Conservation (phyloP, 2,113 vertebrate genomes). For the Furnarius figulus region DNA sequence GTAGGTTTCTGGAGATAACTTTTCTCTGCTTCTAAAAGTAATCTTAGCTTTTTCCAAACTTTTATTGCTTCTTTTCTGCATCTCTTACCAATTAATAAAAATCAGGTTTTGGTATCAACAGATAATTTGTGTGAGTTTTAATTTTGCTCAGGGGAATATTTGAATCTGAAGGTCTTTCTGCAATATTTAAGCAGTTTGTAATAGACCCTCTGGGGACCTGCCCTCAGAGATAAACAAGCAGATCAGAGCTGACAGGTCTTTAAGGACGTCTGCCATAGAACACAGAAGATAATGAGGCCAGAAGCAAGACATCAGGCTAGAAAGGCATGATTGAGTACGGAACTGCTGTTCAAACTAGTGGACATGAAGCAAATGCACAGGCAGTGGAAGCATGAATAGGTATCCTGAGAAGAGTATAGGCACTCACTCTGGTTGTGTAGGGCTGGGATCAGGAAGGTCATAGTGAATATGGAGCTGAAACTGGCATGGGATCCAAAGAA, state of each 20-base stretch:
- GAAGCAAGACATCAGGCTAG: neutral
- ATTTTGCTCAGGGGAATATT: too few species aligned
- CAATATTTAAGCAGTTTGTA: too few species aligned
- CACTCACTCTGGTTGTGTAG: neutral
- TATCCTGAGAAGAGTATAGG: neutral
- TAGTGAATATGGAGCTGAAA: neutral
- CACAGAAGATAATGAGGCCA: too few species aligned
- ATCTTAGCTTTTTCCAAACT: too few species aligned
- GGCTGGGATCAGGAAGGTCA: neutral
- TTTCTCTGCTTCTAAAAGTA: too few species aligned
- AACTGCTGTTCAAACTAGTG: neutral
- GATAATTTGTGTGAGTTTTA: too few species aligned
- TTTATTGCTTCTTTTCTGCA: too few species aligned
- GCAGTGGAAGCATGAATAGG: neutral
- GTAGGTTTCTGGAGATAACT: too few species aligned
- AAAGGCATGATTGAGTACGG: neutral
- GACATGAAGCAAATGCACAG: neutral
- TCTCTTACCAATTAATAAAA: too few species aligned
- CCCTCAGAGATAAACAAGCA: neutral
- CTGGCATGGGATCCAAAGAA: neutral
- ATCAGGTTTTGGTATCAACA: too few species aligned
- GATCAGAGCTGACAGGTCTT: neutral
- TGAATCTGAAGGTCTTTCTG: too few species aligned
- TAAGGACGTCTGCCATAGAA: neutral
- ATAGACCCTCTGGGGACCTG: neutral